phyloP scores from a whole-genome alignment of 2,797 vertebrate species.

The Calcarius lapponicus region DNA sequence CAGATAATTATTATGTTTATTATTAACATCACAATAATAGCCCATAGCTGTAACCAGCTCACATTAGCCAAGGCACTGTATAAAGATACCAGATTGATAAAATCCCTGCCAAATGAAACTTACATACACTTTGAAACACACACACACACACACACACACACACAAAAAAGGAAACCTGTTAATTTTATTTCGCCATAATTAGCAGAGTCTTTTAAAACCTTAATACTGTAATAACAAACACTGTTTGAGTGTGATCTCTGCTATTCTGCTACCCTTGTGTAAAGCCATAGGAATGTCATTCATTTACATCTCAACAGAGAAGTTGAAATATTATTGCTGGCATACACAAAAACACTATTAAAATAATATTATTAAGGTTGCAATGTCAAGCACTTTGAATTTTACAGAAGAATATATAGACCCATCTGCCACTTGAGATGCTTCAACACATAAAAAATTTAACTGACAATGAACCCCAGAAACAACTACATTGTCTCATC shows the following conservation, averaged over 20 bases:
- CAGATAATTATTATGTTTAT: background rate
- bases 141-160: background rate
- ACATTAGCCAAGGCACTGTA: background rate
- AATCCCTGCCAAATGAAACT: background rate
- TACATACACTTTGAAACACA: background rate
- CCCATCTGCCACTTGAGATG: background rate
- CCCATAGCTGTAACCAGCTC: background rate
- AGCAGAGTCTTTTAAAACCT: background rate
- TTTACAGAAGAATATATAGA: background rate
- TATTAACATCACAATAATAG: background rate
- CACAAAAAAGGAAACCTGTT: background rate
- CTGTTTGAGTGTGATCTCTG: background rate
- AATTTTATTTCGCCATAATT: background rate
- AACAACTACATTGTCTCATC: background rate
- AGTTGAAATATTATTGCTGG: background rate
- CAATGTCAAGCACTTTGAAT: background rate
- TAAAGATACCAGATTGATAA: background rate
- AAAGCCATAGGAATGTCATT: constrained; percentile 16
- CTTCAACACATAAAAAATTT: background rate
- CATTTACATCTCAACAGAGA: background rate
- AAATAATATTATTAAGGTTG: background rate
- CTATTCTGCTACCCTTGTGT: background rate
- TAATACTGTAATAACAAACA: background rate
- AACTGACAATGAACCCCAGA: background rate
- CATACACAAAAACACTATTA: background rate